phyloP scores from a whole-genome alignment of 1,140 invertebrate genomes.

The Araneus ventricosus region DNA sequence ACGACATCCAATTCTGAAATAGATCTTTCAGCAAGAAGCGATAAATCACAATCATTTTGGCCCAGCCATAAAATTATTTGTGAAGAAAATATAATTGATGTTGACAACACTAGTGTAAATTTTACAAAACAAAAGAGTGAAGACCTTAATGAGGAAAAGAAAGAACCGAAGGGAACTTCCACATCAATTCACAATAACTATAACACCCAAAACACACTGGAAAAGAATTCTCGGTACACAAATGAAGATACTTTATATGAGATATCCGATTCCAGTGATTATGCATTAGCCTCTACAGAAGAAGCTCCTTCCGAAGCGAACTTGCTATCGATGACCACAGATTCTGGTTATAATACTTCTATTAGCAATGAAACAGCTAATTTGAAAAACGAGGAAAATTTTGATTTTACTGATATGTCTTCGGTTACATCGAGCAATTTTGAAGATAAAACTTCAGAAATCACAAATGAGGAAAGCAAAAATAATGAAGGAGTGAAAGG shows the following conservation, averaged over 20 bases:
- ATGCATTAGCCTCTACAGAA: not conserved
- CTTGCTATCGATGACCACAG: not conserved
- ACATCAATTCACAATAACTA: not conserved
- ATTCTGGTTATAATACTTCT: not conserved
- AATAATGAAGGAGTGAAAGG: not conserved
- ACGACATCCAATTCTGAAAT: not conserved
- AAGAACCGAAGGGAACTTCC: not conserved
- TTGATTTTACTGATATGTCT: not conserved
- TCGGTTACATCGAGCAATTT: not conserved
- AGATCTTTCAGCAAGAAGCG: not conserved
- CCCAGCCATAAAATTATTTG: not conserved
- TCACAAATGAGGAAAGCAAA: not conserved
- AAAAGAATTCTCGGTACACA: not conserved
- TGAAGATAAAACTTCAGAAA: not conserved
- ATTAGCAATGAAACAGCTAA: not conserved
- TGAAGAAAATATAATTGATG: not conserved
- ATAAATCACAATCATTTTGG: not conserved
- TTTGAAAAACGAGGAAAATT: not conserved
- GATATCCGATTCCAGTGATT: not conserved
- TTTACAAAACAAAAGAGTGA: not conserved
- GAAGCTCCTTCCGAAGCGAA: not conserved
- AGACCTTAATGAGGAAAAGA: not conserved
- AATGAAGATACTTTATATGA: not conserved
- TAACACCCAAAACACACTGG: not conserved
- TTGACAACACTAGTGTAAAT: not conserved